These are phyloP conservation scores for Sebastolobus alascanus DNA, from an alignment of 2,797 vertebrate species.

Conservation along the genomic window DNA sequence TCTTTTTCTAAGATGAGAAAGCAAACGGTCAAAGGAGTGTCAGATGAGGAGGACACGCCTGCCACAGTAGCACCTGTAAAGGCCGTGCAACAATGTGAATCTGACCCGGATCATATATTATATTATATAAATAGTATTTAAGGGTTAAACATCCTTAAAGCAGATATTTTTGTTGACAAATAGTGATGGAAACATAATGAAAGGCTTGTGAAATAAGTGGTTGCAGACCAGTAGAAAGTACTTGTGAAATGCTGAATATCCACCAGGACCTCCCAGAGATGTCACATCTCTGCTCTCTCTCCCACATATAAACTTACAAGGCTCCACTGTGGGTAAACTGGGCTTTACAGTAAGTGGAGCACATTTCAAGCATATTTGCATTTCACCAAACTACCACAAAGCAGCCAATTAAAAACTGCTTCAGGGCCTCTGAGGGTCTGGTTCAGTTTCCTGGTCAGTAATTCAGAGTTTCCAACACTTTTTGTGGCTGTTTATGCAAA, in stretches of 20 bases:
- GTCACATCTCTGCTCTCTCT: neutral
- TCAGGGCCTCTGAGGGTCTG: neutral
- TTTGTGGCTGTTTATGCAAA: neutral
- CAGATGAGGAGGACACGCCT: too few relatives aligned
- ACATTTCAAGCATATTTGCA: conserved; percentile 28
- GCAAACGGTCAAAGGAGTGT: too few relatives aligned
- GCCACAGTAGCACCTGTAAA: too few relatives aligned
- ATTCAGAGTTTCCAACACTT: neutral
- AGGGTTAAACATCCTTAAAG: neutral
- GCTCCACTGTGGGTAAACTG: neutral
- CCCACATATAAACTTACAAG: neutral
- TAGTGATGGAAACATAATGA: conserved; percentile 23
- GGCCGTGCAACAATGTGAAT: too few relatives aligned
- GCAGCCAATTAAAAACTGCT: conserved; percentile 20
- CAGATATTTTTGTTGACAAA: conserved; percentile 13
- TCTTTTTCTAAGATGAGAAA: too few relatives aligned
- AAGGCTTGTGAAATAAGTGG: conserved; percentile 19
- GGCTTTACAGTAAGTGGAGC: neutral
- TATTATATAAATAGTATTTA: too few relatives aligned
- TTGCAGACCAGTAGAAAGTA: too few relatives aligned
- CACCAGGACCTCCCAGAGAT: neutral
- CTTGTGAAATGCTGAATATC: neutral
- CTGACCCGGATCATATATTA: too few relatives aligned
- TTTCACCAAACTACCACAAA: conserved; percentile 34
- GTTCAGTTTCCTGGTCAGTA: neutral